These are phyloP conservation scores for Apis laboriosa DNA, from an alignment of 1,140 invertebrate species.

Conservation along the genomic window DNA sequence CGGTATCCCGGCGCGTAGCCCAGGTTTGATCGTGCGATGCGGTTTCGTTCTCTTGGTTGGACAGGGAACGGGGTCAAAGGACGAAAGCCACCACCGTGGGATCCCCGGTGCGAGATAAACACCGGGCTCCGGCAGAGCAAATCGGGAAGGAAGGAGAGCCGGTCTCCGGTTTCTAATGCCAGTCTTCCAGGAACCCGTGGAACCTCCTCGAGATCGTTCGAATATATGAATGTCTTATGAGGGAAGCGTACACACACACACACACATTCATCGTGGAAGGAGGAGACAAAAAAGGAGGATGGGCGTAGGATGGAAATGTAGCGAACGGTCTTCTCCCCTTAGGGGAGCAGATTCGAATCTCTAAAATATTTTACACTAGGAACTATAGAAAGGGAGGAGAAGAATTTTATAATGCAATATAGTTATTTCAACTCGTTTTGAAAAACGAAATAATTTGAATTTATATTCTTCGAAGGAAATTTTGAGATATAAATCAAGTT, in stretches of 20 bases:
- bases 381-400: too few relatives aligned
- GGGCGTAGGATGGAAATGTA: constrained; percentile 21
- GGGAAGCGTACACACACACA: constrained; percentile 24
- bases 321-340: background rate
- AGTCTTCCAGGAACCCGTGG: constrained; percentile 64
- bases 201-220: constrained; percentile 62
- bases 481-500: too few relatives aligned
- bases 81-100: constrained; percentile 67
- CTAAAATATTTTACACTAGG: constrained; percentile 30
- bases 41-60: constrained; percentile 5
- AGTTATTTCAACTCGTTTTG: too few relatives aligned
- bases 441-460: too few relatives aligned
- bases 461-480: too few relatives aligned
- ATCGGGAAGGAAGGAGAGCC: constrained; percentile 52
- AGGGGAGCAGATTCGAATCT: constrained; percentile 28
- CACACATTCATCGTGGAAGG: background rate
- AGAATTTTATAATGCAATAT: too few relatives aligned
- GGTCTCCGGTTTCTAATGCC: constrained; percentile 67
- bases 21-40: constrained; percentile 55
- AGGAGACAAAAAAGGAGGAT: too few relatives aligned
- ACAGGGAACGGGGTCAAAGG: constrained; percentile 60
- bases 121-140: constrained; percentile 30
- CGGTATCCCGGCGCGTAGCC: constrained; percentile 29
- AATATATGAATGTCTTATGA: constrained; percentile 70
- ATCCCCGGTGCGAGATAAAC: constrained; percentile 63